Evolutionary conservation across 1,140 invertebrate genomes (phyloP), one percentile per base, ranked within the genome.

Genomic region (Adoxophyes honmai): DNA sequence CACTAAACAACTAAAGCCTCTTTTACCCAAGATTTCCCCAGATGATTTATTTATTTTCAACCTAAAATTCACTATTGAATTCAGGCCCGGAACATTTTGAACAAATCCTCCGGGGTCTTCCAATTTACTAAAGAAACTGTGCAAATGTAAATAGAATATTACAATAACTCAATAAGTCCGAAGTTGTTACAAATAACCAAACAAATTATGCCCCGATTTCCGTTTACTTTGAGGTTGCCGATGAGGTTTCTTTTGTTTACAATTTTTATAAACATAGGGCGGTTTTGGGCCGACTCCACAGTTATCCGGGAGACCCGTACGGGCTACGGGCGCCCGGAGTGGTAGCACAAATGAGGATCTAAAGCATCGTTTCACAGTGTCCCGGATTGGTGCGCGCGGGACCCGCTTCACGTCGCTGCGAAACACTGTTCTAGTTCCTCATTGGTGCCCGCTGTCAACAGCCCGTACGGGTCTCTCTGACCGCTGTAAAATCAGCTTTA

Each of bases 121-220:
- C 7, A 33, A 28, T 33, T 48, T 11, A 11, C 18, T 28, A 18
- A 16, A 48, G 42, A 28, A 48, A 6, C 11, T 13, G 21, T 18
- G 10, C 9, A 48, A 48, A 48, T 28, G 9, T 13, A 48, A 48
- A 48, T 33, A 48, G 42, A 48, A 48, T 28, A 33, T 21, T 48
- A 48, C 21, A 21, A 48, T n/a, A n/a, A n/a, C n/a, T n/a, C 21
- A 4, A 48, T 48, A 48, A 48, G 11, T 33, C 42, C 15, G 6
- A 48, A 48, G 42, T 48, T 48, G 28, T 33, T 4, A 48, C 21
- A 16, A 48, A 48, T 11, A 48, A 48, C 5, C 42, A 48, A 48
- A 48, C 42, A 33, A 48, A 21, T 48, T 44, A 18, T 44, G 39
- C 18, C 11, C 11, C 21, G 15, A 18, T 7, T 18, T 13, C 16